These are phyloP conservation scores for Aproaerema taeniolella DNA, from an alignment of 2,888 invertebrate genomes.

Conservation along the genomic window DNA sequence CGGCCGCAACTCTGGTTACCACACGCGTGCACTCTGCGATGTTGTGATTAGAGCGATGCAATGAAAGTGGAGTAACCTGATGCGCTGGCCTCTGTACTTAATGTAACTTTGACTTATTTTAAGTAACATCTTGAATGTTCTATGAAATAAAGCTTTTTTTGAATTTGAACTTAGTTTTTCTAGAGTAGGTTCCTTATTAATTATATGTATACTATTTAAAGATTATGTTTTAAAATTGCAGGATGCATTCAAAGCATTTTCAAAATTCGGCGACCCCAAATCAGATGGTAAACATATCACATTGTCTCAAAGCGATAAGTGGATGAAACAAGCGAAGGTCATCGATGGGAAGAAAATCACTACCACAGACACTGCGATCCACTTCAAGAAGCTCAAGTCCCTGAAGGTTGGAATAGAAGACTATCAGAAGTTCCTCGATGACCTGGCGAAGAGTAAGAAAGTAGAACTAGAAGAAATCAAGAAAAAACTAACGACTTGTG, in stretches of 20 bases:
- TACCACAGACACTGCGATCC: constrained; percentile 93
- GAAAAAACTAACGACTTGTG: constrained; percentile 87
- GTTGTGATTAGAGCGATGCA: no score
- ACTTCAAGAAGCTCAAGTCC: constrained; percentile 92
- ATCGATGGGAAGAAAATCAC: constrained; percentile 90
- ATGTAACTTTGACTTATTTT: no score
- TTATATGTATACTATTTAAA: no score
- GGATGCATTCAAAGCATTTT: constrained; percentile 87
- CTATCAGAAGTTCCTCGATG: constrained; percentile 91
- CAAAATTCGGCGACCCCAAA: constrained; percentile 91
- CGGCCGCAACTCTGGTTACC: no score
- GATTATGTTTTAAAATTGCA: constrained; percentile 69
- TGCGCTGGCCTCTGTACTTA: no score
- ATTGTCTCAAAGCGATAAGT: constrained; percentile 93
- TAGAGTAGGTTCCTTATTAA: no score
- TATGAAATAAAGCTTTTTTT: no score
- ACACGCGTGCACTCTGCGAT: no score
- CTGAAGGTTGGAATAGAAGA: constrained; percentile 86
- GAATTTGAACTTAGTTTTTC: no score
- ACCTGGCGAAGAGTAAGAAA: constrained; percentile 90
- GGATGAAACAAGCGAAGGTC: constrained; percentile 93
- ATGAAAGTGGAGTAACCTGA: no score
- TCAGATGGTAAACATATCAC: constrained; percentile 91
- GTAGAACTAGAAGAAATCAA: constrained; percentile 87
- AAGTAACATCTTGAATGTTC: no score